Conservation (phyloP, 2,797 vertebrate genomes). For the Fistularia tabacaria region DNA sequence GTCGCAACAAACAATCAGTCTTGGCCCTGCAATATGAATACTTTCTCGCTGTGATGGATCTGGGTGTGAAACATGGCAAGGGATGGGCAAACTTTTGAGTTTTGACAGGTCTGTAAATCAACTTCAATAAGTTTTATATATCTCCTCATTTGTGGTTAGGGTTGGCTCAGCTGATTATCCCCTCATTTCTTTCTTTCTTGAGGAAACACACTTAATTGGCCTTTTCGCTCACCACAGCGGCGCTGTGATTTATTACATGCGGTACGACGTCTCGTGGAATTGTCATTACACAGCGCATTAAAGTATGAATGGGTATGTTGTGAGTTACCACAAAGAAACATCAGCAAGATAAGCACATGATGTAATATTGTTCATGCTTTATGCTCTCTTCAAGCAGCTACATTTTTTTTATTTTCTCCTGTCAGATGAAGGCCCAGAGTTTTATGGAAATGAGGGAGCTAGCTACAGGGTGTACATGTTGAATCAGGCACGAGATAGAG, state of each 20-base stretch:
- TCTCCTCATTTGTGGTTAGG: slow-evolving; percentile 29
- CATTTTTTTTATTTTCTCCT: slow-evolving; percentile 45
- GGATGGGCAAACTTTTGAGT: slow-evolving; percentile 43
- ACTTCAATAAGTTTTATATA: slow-evolving; percentile 15
- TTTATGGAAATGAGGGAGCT: slow-evolving; percentile 76
- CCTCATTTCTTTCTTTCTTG: slow-evolving; percentile 7
- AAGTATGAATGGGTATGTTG: slow-evolving; percentile 52
- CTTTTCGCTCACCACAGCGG: slow-evolving; percentile 8
- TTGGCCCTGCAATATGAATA: slow-evolving; percentile 12
- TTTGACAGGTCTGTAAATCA: neutral
- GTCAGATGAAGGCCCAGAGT: slow-evolving; percentile 73
- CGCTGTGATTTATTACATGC: slow-evolving; percentile 9
- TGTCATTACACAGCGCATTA: slow-evolving; percentile 21
- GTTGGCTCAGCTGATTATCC: slow-evolving; percentile 33
- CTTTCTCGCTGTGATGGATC: slow-evolving; percentile 55
- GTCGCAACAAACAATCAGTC: slow-evolving; percentile 53
- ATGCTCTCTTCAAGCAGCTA: slow-evolving; percentile 60
- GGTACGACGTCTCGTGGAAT: slow-evolving; percentile 23
- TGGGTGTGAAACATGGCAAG: slow-evolving; percentile 47
- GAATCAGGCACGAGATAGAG: slow-evolving; percentile 72
- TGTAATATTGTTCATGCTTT: slow-evolving; percentile 61
- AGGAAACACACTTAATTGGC: slow-evolving; percentile 32
- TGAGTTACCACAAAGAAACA: slow-evolving; percentile 46
- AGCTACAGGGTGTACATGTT: slow-evolving; percentile 70
- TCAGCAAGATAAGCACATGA: slow-evolving; percentile 53